Base-by-base conservation (phyloP, 2,113 vertebrate species). In the Cinclus cinclus region DNA sequence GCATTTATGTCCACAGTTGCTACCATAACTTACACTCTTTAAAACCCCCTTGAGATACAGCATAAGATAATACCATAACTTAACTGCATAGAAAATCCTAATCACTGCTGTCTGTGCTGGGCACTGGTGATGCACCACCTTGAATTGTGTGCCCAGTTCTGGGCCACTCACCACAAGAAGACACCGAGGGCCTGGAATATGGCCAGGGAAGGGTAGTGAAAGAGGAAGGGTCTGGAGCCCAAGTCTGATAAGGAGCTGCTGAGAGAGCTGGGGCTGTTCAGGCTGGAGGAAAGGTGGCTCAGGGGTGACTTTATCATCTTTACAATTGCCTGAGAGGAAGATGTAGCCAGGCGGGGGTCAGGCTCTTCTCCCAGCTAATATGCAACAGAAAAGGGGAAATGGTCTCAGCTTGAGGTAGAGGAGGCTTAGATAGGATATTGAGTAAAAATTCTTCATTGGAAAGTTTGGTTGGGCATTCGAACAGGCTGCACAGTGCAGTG, bases 71-170 rank as follows among this genome's bases (percentile, higher is more conserved):
- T 63, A 41, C 10, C 3, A 3, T 46, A 42, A 25, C 3, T 33
- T 46, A 30, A 30, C 11, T 67, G 10, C 13, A 7, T 20, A 20
- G 7, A 9, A 68, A 58, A 39, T 42, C 73, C 8, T 58, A 11
- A 28, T 70, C 1, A 1, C 31, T 78, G 7, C 12, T 73, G 3
- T 74, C 39, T 58, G 11, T 46, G 5, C n/a, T 67, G 28, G 15
- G 13, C 28, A 16, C 21, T 44, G 27, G 14, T 59, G 44, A 65
- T 33, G 12, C 24, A 69, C 11, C 33, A 39, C 9, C 19, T 53
- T 0, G 0, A 60, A 25, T 18, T 3, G 11, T 46, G n/a, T 47
- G 39, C 52, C 28, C n/a, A 22, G 28, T 60, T 82, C n/a, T 68
- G 39, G 28, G 9, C n/a, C 28, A 39, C 9, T 75, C 62, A 13